phyloP scores from a whole-genome alignment of 1,140 invertebrate genomes.

The Drosophila azteca region DNA sequence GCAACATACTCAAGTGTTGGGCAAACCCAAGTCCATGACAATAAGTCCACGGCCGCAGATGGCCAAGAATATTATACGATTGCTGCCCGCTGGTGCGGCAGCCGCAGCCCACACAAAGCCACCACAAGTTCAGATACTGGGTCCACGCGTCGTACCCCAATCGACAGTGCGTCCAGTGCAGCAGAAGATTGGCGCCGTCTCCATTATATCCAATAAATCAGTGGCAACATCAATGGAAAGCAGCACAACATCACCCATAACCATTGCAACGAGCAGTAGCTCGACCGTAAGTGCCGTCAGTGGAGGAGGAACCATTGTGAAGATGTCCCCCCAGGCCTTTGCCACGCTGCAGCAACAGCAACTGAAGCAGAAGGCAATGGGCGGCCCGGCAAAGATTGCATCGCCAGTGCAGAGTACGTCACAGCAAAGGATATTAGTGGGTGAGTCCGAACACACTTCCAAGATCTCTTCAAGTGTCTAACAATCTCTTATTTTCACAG shows the following conservation, averaged over 20 bases:
- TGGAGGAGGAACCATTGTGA: slow-evolving; percentile 58
- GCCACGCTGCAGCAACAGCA: slow-evolving; percentile 70
- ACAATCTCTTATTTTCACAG: slow-evolving; percentile 18
- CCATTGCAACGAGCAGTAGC: slow-evolving; percentile 19
- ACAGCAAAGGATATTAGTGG: slow-evolving; percentile 73
- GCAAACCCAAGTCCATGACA: slow-evolving; percentile 24
- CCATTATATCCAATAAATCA: slow-evolving; percentile 59
- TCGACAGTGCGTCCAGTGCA: slow-evolving; percentile 62
- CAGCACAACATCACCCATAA: slow-evolving; percentile 6
- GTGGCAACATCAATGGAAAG: slow-evolving; percentile 24
- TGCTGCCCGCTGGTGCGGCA: slow-evolving; percentile 49
- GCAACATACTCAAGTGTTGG: slow-evolving; percentile 7
- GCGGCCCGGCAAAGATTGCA: not conserved
- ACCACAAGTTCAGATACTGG: slow-evolving; percentile 65
- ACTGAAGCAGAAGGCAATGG: slow-evolving; percentile 57
- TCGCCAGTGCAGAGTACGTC: slow-evolving; percentile 33
- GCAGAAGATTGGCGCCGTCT: slow-evolving; percentile 67
- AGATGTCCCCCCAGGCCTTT: slow-evolving; percentile 80
- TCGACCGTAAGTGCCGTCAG: not conserved
- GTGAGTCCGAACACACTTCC: slow-evolving; percentile 34
- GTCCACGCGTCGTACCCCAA: slow-evolving; percentile 67
- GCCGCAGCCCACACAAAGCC: not conserved
- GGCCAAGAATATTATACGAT: slow-evolving; percentile 69
- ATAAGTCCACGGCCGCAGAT: slow-evolving; percentile 60
- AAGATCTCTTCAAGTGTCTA: not conserved